Evolutionary conservation across 2,113 vertebrate species (phyloP).

Genomic region (Kryptolebias marmoratus): DNA sequence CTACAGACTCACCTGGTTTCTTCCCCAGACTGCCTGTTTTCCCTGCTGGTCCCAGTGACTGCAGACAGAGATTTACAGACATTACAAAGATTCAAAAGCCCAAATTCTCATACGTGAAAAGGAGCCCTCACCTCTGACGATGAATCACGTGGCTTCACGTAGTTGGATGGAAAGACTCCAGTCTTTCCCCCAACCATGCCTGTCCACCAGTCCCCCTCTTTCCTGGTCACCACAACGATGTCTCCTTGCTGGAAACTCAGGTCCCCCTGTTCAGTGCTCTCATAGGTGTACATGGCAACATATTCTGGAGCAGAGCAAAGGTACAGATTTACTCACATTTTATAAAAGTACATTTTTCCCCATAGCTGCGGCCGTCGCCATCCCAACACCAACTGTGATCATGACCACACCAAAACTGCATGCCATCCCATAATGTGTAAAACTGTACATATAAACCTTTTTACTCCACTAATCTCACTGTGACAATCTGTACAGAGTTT

Average conservation of each 20-base stretch:
- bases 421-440: too few species aligned
- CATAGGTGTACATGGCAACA: constrained; percentile 98
- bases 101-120: not conserved
- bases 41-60: constrained; percentile 91
- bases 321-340: not conserved
- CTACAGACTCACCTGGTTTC: constrained; percentile 89
- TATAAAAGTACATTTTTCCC: not conserved
- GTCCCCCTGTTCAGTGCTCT: constrained; percentile 98
- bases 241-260: constrained; percentile 98
- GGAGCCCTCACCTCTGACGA: constrained; percentile 85
- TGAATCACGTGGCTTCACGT: constrained; percentile 95
- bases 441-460: too few species aligned
- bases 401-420: too few species aligned
- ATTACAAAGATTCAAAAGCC: not conserved
- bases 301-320: constrained; percentile 82
- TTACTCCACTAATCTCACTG: too few species aligned
- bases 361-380: too few species aligned
- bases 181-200: constrained; percentile 90
- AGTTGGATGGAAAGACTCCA: constrained; percentile 98
- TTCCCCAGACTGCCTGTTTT: constrained; percentile 97
- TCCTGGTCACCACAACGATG: constrained; percentile 94
- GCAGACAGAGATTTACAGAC: constrained; percentile 9
- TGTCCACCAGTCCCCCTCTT: constrained; percentile 99
- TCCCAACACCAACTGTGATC: too few species aligned
- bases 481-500: too few species aligned